Conservation (phyloP, 1,140 invertebrate genomes). For the Tetranychus cinnabarinus region DNA sequence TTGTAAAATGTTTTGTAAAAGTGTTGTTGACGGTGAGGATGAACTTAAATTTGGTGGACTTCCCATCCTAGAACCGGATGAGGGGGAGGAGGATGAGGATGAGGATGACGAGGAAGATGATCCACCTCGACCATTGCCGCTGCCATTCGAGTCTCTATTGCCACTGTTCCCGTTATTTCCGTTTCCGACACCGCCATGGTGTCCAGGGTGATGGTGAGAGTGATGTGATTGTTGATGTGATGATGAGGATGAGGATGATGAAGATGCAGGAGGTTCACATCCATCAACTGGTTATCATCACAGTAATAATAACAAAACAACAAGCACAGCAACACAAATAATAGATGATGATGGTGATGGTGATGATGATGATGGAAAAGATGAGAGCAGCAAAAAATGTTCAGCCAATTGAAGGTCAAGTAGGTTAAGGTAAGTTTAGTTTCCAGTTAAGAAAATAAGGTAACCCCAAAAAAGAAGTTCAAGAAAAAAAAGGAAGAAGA, state of each 20-base stretch:
- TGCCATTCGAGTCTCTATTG: too few relatives aligned
- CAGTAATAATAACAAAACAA: slow-evolving; percentile 15
- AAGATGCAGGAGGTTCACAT: slow-evolving; percentile 3
- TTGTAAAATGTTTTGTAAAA: slow-evolving; percentile 10
- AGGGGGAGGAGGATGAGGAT: background rate
- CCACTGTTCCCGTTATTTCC: background rate
- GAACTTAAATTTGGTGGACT: background rate
- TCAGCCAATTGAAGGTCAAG: background rate
- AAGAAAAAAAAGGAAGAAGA: background rate
- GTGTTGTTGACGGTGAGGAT: background rate
- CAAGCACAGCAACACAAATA: slow-evolving; percentile 11
- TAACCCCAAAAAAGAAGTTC: background rate
- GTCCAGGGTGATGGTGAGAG: background rate
- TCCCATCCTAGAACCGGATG: background rate
- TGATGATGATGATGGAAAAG: background rate
- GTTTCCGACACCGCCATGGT: background rate
- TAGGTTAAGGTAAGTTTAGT: background rate
- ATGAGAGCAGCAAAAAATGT: background rate
- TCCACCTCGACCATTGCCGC: slow-evolving; percentile 5
- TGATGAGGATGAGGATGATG: background rate
- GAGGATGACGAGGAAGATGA: background rate
- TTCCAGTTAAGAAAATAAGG: background rate
- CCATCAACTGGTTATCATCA: slow-evolving; percentile 19
- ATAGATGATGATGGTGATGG: background rate
- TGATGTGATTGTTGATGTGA: background rate